These are phyloP conservation scores for Dromococcyx pavoninus DNA, from an alignment of 2,797 vertebrate genomes.

Conservation along the genomic window DNA sequence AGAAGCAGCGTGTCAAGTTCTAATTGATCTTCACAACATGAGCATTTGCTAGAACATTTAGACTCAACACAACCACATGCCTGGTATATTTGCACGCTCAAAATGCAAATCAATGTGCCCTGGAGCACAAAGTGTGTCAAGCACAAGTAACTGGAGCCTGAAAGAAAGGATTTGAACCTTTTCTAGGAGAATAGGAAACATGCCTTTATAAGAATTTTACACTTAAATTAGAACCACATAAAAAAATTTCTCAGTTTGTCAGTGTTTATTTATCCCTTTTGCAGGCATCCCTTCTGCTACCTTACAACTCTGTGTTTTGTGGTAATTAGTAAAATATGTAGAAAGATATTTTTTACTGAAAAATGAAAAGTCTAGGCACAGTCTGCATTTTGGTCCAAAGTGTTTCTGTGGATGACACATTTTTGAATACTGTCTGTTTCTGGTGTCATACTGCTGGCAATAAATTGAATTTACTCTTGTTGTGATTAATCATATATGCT, in stretches of 20 bases:
- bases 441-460: slow-evolving; percentile 13
- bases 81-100: background rate
- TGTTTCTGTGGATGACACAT: background rate
- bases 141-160: background rate
- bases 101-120: background rate
- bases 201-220: background rate
- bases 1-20: background rate
- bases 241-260: background rate
- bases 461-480: slow-evolving; percentile 18
- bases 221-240: background rate
- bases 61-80: background rate
- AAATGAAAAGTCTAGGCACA: background rate
- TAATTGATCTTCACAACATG: background rate
- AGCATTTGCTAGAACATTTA: background rate
- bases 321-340: background rate
- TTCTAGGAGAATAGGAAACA: background rate
- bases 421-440: slow-evolving; percentile 8
- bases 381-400: background rate
- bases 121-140: background rate
- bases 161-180: background rate
- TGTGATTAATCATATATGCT: background rate
- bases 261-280: background rate
- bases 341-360: background rate
- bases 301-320: background rate
- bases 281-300: background rate